These are phyloP conservation scores for Drosophila ficusphila DNA, from an alignment of 1,140 invertebrate species.

Conservation along the genomic window DNA sequence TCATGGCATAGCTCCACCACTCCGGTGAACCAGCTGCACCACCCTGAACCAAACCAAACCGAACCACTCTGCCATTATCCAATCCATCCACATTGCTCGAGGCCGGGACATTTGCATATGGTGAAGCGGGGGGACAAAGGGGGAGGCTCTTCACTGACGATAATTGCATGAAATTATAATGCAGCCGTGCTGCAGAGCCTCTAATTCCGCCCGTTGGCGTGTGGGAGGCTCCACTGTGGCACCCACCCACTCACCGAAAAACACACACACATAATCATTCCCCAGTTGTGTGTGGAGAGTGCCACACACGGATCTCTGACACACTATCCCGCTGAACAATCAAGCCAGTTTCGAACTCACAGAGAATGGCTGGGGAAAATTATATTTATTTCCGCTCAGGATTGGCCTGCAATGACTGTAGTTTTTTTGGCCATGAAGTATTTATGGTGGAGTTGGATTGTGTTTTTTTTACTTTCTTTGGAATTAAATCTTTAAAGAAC, in stretches of 20 bases:
- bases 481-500: no score
- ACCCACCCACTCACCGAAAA: slow-evolving; percentile 40
- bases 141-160: slow-evolving; percentile 51
- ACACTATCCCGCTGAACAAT: slow-evolving; percentile 26
- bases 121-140: background rate
- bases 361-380: slow-evolving; percentile 4
- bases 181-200: slow-evolving; percentile 47
- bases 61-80: slow-evolving; percentile 33
- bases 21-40: slow-evolving; percentile 6
- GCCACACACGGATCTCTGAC: slow-evolving; percentile 31
- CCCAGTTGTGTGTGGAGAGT: slow-evolving; percentile 9
- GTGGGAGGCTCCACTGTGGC: slow-evolving; percentile 53
- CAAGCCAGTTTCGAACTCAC: background rate
- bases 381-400: slow-evolving; percentile 38
- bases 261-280: slow-evolving; percentile 32
- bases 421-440: no score
- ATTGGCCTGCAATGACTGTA: background rate
- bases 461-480: background rate
- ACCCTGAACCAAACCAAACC: background rate
- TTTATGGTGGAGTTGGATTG: background rate
- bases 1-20: no score
- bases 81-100: slow-evolving; percentile 42
- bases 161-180: slow-evolving; percentile 83
- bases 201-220: slow-evolving; percentile 13
- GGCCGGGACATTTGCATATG: slow-evolving; percentile 57